Percentiles rank a stretch among this genome's conserved stretches.
Evolutionary conservation across 2,113 vertebrate genomes (phyloP).

Genomic region (Bambusicola thoracicus): DNA sequence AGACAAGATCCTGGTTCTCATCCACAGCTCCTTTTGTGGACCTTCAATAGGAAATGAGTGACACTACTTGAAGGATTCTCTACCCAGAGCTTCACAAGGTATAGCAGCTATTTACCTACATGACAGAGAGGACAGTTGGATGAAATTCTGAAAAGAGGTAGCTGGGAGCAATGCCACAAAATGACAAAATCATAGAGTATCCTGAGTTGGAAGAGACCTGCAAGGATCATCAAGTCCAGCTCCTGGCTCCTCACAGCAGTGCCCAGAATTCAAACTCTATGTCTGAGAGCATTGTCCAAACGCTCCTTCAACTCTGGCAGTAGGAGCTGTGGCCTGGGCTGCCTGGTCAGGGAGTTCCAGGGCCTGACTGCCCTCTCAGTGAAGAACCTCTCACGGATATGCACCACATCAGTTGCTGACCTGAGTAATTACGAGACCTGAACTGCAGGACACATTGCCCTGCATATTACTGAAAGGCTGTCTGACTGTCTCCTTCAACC

Average conservation of each 20-base stretch:
- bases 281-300: background rate
- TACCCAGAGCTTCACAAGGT: background rate
- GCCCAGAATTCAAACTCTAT: too few species aligned
- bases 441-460: fast-evolving
- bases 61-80: background rate
- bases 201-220: background rate
- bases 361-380: background rate
- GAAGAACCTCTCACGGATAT: background rate
- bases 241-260: too few species aligned
- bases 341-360: background rate
- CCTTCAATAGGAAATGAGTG: background rate
- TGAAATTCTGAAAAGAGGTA: background rate
- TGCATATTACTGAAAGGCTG: background rate
- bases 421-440: background rate
- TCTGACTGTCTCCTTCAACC: background rate
- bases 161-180: background rate
- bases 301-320: background rate
- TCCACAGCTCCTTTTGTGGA: background rate
- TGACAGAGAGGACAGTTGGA: background rate
- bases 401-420: background rate
- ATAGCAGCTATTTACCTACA: background rate
- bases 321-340: too few species aligned
- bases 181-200: background rate
- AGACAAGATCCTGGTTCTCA: background rate
- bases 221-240: background rate